Evolutionary conservation across 2,888 invertebrate genomes (phyloP).

Genomic region (Dilophus febrilis): DNA sequence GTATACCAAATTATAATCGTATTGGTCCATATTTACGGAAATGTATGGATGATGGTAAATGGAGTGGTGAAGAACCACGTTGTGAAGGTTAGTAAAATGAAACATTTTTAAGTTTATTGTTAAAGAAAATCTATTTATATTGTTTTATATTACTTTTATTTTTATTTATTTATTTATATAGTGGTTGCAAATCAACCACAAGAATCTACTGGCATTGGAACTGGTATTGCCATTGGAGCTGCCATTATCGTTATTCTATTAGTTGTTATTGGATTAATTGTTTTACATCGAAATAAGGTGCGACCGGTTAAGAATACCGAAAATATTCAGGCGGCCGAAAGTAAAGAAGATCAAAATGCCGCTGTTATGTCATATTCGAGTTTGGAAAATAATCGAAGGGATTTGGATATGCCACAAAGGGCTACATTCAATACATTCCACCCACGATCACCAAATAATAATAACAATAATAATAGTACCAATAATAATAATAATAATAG

Average conservation of each 20-base stretch:
- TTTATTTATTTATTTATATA: too few species aligned
- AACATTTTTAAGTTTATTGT: conserved; percentile 4
- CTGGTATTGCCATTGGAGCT: conserved; percentile 69
- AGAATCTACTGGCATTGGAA: conserved; percentile 53
- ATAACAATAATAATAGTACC: neutral
- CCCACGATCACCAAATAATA: conserved; percentile 1
- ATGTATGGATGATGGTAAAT: conserved; percentile 65
- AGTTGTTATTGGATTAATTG: conserved; percentile 60
- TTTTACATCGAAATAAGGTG: conserved; percentile 65
- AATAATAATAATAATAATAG: too few species aligned
- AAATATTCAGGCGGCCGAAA: conserved; percentile 70
- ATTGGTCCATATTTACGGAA: conserved; percentile 68
- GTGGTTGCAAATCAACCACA: conserved; percentile 40
- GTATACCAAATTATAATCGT: conserved; percentile 66
- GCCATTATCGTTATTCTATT: conserved; percentile 65
- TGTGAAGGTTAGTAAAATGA: conserved; percentile 53
- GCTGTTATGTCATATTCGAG: conserved; percentile 82
- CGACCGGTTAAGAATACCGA: conserved; percentile 78
- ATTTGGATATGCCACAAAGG: conserved; percentile 17
- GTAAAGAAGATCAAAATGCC: conserved; percentile 72
- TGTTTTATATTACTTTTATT: conserved; percentile 3
- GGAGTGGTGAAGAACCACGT: conserved; percentile 75
- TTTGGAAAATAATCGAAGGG: conserved; percentile 43
- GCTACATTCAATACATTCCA: conserved; percentile 30
- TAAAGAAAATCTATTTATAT: conserved; percentile 1